Conservation (phyloP, 2,888 invertebrate species). For the Athalia rosae region DNA sequence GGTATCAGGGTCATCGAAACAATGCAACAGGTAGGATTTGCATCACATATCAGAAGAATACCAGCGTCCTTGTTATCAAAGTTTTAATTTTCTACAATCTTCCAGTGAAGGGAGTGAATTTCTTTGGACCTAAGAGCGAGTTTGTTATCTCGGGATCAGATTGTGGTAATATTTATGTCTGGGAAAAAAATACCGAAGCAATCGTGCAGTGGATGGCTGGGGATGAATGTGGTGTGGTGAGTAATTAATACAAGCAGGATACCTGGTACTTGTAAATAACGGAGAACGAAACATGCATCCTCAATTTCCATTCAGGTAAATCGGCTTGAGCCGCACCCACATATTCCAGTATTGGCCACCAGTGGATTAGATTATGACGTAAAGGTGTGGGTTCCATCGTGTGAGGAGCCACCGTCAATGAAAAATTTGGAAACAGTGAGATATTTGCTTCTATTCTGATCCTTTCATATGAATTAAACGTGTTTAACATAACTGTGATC, state of each 20-base stretch:
- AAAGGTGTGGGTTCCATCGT: constrained; percentile 93
- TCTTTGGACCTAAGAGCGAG: constrained; percentile 93
- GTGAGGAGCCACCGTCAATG: constrained; percentile 72
- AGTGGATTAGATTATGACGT: constrained; percentile 94
- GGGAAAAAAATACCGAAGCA: constrained; percentile 91
- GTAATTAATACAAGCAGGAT: constrained; percentile 63
- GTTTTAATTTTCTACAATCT: constrained; percentile 46
- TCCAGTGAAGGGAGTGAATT: constrained; percentile 92
- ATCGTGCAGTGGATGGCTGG: constrained; percentile 93
- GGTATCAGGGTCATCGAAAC: constrained; percentile 79
- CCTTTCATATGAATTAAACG: not conserved
- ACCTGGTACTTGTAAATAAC: constrained; percentile 15
- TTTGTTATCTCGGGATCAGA: constrained; percentile 96
- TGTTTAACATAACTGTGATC: constrained; percentile 18
- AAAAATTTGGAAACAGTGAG: constrained; percentile 53
- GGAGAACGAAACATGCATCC: constrained; percentile 40
- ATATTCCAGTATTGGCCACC: constrained; percentile 90
- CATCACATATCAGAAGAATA: not conserved
- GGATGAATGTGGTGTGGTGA: constrained; percentile 89
- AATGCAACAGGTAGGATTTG: constrained; percentile 60
- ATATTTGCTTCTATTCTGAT: constrained; percentile 1
- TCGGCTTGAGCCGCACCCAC: constrained; percentile 93
- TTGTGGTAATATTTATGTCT: constrained; percentile 90
- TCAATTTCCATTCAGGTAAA: constrained; percentile 82
- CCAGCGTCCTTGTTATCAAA: not conserved